Conservation (phyloP, 2,888 invertebrate genomes). For the Limnephilus lunatus region DNA sequence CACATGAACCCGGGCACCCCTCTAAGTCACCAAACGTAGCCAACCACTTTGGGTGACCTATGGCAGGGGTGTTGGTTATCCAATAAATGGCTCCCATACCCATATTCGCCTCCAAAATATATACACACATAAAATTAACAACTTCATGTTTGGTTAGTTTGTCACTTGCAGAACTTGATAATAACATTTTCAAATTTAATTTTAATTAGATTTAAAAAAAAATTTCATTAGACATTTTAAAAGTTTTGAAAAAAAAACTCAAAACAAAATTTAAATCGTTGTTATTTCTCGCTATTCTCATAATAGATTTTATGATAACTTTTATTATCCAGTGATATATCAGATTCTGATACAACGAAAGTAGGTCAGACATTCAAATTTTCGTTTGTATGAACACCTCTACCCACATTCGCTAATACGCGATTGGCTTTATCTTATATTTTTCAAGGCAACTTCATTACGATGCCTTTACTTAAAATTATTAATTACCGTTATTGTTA, state of each 20-base stretch:
- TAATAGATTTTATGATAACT: not conserved
- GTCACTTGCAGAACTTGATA: too few species aligned
- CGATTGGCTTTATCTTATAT: not conserved
- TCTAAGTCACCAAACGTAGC: too few species aligned
- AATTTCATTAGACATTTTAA: too few species aligned
- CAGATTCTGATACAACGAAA: not conserved
- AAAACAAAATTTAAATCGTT: not conserved
- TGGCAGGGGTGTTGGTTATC: too few species aligned
- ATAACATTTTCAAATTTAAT: too few species aligned
- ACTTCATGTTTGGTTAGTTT: too few species aligned
- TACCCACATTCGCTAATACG: not conserved
- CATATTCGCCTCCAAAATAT: too few species aligned
- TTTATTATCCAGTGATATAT: not conserved
- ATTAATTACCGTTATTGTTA: not conserved
- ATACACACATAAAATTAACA: too few species aligned
- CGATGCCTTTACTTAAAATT: not conserved
- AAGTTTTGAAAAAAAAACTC: not conserved
- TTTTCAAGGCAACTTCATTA: conserved; percentile 1
- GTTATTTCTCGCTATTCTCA: not conserved
- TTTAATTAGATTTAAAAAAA: too few species aligned
- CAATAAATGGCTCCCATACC: too few species aligned
- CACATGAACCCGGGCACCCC: too few species aligned
- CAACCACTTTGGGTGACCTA: too few species aligned
- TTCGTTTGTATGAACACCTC: not conserved
- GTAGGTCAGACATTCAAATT: conserved; percentile 11